phyloP scores from a whole-genome alignment of 2,797 vertebrate genomes.

The Sylvilagus floridanus region DNA sequence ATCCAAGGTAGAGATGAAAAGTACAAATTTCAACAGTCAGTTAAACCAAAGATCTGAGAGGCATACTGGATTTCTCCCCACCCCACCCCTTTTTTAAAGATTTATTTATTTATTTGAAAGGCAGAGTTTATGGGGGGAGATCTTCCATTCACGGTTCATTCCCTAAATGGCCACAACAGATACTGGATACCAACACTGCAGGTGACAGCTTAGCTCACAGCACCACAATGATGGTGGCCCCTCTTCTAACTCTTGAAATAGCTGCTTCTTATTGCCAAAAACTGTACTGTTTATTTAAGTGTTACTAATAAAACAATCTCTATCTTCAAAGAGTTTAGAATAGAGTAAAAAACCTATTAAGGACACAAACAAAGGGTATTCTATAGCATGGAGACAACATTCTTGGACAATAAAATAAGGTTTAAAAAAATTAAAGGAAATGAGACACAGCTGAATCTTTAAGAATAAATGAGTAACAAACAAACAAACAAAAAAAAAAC shows the following conservation, averaged over 20 bases:
- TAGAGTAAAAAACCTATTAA: neutral
- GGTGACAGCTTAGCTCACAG: no score
- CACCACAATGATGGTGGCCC: no score
- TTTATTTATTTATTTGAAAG: no score
- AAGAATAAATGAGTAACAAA: neutral
- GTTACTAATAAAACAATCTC: neutral
- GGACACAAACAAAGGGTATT: neutral
- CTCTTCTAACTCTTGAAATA: neutral
- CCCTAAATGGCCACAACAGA: no score
- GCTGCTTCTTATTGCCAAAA: neutral
- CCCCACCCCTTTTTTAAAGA: no score
- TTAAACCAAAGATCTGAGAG: neutral
- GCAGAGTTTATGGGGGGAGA: no score
- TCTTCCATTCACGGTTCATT: no score
- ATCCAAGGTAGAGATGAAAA: neutral
- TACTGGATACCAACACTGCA: no score
- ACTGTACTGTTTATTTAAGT: neutral
- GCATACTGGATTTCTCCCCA: neutral
- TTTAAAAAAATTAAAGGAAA: no score
- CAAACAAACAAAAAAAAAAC: neutral
- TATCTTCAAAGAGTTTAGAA: neutral
- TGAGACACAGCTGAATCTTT: neutral
- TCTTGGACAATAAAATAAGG: no score
- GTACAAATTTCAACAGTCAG: neutral
- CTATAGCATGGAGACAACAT: no score